Evolutionary conservation across 1,140 invertebrate genomes (phyloP).

Genomic region (Liolophura sinensis): DNA sequence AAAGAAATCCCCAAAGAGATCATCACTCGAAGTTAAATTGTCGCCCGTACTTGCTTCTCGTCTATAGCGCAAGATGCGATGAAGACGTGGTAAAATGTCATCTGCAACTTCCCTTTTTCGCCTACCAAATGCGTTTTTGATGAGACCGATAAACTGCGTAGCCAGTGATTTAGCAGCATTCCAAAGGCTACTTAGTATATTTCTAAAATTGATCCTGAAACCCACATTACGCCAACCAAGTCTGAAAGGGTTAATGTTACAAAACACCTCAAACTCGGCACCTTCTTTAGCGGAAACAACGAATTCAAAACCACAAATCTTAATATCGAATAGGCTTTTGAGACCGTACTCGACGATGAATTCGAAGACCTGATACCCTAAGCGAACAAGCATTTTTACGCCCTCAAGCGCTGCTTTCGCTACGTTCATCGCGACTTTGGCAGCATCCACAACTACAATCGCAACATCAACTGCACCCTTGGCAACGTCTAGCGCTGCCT

Average conservation of each 20-base stretch:
- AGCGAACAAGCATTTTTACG: constrained; percentile 14
- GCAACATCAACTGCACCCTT: constrained; percentile 6
- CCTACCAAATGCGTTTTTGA: no score
- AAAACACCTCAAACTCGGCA: constrained; percentile 19
- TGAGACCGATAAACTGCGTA: no score
- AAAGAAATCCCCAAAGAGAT: no score
- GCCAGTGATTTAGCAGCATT: no score
- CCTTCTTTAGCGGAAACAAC: constrained; percentile 17
- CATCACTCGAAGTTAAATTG: no score
- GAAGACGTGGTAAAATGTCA: no score
- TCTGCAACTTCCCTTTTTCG: no score
- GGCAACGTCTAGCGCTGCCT: constrained; percentile 16
- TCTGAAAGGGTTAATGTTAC: constrained; percentile 22
- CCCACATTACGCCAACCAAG: constrained; percentile 10
- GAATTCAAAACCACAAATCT: constrained; percentile 22
- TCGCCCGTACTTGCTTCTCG: no score
- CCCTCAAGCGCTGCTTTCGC: constrained; percentile 14
- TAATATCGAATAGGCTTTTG: constrained; percentile 15
- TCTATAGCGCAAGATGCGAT: no score
- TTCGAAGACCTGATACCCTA: constrained; percentile 12
- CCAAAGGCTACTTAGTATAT: no score
- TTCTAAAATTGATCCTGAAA: background rate
- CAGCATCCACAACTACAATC: constrained; percentile 10
- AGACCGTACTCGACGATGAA: constrained; percentile 15
- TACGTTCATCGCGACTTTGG: constrained; percentile 12